Evolutionary conservation across 1,140 invertebrate genomes (phyloP).

Genomic region (Sycophila sp.): DNA sequence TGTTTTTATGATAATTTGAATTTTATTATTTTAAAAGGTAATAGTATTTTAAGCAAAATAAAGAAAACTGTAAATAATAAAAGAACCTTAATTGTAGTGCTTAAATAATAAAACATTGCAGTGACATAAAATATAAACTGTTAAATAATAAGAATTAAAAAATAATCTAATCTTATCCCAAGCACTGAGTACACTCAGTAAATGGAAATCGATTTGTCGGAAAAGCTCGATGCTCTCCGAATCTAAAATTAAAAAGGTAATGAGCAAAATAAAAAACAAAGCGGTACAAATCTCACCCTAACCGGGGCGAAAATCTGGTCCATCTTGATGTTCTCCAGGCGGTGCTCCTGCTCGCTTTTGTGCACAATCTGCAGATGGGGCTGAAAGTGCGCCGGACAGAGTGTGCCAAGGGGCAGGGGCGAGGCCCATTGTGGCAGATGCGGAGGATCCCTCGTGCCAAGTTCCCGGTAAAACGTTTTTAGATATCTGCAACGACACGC

Average conservation of each 20-base stretch:
- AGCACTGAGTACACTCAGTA: too few species aligned
- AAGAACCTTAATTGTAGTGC: too few species aligned
- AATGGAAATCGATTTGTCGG: too few species aligned
- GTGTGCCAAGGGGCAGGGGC: slow-evolving; percentile 58
- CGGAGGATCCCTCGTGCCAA: slow-evolving; percentile 61
- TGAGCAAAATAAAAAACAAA: slow-evolving; percentile 12
- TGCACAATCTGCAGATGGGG: slow-evolving; percentile 63
- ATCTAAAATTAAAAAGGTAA: too few species aligned
- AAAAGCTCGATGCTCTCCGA: too few species aligned
- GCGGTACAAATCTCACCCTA: slow-evolving; percentile 53
- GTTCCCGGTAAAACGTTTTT: slow-evolving; percentile 62
- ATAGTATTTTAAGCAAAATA: too few species aligned
- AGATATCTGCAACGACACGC: slow-evolving; percentile 55
- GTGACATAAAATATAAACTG: too few species aligned
- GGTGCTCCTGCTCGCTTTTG: slow-evolving; percentile 57
- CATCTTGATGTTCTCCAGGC: slow-evolving; percentile 59
- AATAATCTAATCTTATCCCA: too few species aligned
- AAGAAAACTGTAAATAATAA: too few species aligned
- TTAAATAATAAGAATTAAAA: not conserved
- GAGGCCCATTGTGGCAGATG: slow-evolving; percentile 62
- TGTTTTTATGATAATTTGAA: too few species aligned
- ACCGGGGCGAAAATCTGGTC: slow-evolving; percentile 64
- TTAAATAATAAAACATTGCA: too few species aligned
- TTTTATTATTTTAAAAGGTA: too few species aligned
- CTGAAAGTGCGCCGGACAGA: slow-evolving; percentile 64